These are phyloP conservation scores for Lophochroa leadbeateri DNA, from an alignment of 2,113 vertebrate species.

Conservation along the genomic window DNA sequence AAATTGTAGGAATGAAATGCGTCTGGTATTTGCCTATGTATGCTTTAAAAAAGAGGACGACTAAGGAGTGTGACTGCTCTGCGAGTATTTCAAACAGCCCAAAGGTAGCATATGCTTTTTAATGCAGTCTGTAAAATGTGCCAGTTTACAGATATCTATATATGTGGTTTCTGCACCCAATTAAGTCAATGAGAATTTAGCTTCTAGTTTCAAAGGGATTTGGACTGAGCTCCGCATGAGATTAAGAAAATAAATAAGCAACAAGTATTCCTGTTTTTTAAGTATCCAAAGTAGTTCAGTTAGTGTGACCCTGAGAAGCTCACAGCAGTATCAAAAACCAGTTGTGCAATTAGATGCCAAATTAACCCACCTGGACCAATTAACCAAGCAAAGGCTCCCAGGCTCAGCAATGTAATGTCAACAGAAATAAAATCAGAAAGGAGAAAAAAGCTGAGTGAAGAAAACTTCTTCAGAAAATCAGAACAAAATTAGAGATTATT, in stretches of 20 bases:
- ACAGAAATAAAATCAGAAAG: conserved; percentile 79
- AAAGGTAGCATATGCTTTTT: background rate
- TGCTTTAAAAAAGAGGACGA: background rate
- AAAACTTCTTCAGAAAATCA: conserved; percentile 66
- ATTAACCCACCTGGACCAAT: conserved; percentile 86
- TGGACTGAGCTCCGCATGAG: background rate
- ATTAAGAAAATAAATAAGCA: background rate
- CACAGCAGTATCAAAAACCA: conserved; percentile 58
- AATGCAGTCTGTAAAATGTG: background rate
- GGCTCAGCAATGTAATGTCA: conserved; percentile 78
- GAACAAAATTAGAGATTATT: conserved; percentile 50
- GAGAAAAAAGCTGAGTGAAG: conserved; percentile 66
- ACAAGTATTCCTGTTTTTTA: conserved; percentile 16
- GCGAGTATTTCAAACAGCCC: background rate
- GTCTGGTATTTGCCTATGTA: background rate
- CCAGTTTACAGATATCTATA: background rate
- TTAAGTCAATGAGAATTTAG: background rate
- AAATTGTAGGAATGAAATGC: background rate
- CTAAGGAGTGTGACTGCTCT: background rate
- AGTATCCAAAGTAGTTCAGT: conserved; percentile 55
- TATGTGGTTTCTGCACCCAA: fast-evolving
- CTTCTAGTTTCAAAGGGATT: background rate
- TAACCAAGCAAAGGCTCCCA: conserved; percentile 78
- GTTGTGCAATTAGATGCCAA: conserved; percentile 77
- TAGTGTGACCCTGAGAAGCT: conserved; percentile 73